Evolutionary conservation across 92 coral and sea anemone species (phyloP), one percentile per base, ranked within the genome.

Genomic region (Porites evermanni): DNA sequence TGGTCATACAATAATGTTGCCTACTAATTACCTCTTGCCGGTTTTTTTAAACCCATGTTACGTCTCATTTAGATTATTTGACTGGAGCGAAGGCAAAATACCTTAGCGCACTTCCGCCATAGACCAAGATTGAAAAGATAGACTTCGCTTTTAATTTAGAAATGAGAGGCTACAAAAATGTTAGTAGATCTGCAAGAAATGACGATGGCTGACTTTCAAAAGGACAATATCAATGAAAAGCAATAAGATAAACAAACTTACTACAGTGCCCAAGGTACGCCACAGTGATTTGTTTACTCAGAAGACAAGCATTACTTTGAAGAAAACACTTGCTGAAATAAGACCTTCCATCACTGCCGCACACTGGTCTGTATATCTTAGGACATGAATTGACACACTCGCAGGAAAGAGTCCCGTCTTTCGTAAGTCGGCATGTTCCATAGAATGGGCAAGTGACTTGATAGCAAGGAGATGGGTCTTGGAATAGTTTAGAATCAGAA

Each of bases 271-370:
- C 96, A 19, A 54, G 79, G 91, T 92, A 74, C 78, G 79, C 63
- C 9, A 91, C 94, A 72, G 92, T 89, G 29, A 96, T 88, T 77
- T 61, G 53, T 67, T 72, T 32, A 60, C 86, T 80, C 59, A 65
- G 89, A 32, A 64, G 88, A 82, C 99, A 95, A 7, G 99, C 89
- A 38, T 93, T 91, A 56, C 89, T 82, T 59, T 86, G 86, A 88
- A 96, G 88, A 54, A 92, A 88, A 51, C 98, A 93, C 58, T 81
- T 67, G 80, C 82, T 96, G 80, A 92, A 90, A 78, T 96, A 95
- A 44, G 93, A 90, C 69, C 64, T 86, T 29, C 87, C 93, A 70
- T 95, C 93, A 67, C 91, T 91, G 53, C 97, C 99, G 78, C 99
- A 96, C 64, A 95, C 92, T 14, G 94, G 95, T 18, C 65, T 77